A percentile compares a stretch with the other conserved stretches of the same genome.
These are phyloP conservation scores for Siniperca obscura DNA, from an alignment of 2,797 vertebrate genomes.

Conservation along the genomic window DNA sequence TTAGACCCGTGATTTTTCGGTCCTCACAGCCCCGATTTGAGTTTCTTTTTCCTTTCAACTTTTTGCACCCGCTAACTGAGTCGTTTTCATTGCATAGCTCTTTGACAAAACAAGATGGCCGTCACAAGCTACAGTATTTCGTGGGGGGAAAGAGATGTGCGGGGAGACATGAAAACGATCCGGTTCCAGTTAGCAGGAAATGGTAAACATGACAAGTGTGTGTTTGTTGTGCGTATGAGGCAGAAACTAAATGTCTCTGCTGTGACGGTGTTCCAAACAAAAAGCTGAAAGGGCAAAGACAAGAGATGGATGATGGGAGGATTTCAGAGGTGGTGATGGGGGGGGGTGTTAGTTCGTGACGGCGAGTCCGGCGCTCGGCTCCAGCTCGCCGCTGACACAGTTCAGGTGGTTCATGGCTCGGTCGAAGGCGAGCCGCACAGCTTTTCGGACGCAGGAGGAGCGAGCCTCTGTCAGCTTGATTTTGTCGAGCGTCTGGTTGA, in stretches of 20 bases:
- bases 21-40: slow-evolving; percentile 48
- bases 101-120: slow-evolving; percentile 65
- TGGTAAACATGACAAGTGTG: slow-evolving; percentile 54
- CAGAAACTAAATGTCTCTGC: slow-evolving; percentile 39
- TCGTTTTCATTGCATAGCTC: slow-evolving; percentile 79
- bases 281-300: slow-evolving; percentile 40
- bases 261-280: slow-evolving; percentile 27
- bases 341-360: slow-evolving; percentile 82
- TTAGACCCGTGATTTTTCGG: slow-evolving; percentile 64
- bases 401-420: slow-evolving; percentile 92
- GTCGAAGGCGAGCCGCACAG: slow-evolving; percentile 91
- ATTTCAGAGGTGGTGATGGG: slow-evolving; percentile 49
- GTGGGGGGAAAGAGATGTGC: neutral
- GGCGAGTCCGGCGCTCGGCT: slow-evolving; percentile 78
- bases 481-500: slow-evolving; percentile 90
- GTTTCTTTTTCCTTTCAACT: neutral
- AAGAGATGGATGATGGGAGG: slow-evolving; percentile 27
- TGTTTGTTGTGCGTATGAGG: slow-evolving; percentile 58
- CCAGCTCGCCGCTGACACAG: slow-evolving; percentile 84
- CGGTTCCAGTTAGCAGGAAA: slow-evolving; percentile 68
- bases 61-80: slow-evolving; percentile 61
- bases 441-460: slow-evolving; percentile 90
- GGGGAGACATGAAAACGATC: slow-evolving; percentile 5
- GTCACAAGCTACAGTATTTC: slow-evolving; percentile 73
- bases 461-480: slow-evolving; percentile 94